Evolutionary conservation across 2,888 invertebrate species (phyloP).

Genomic region (Archips crataeganus): DNA sequence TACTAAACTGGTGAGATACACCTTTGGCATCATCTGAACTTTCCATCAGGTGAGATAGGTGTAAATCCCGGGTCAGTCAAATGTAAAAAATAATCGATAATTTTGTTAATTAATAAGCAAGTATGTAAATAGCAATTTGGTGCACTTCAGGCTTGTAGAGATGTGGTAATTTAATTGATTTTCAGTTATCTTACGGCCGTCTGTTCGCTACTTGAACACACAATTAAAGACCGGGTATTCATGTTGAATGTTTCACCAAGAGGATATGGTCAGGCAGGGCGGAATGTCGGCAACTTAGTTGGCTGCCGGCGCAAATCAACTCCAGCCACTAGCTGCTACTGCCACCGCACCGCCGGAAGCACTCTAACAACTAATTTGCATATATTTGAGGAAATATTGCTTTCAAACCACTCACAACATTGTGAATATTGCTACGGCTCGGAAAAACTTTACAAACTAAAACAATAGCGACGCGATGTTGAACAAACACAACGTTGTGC

Average conservation of each 20-base stretch:
- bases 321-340: background rate
- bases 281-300: conserved; percentile 18
- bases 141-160: background rate
- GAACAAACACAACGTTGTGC: conserved; percentile 10
- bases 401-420: conserved; percentile 13
- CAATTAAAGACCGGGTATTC: conserved; percentile 27
- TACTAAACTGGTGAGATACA: too few species aligned
- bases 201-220: conserved; percentile 12
- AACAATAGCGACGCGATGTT: background rate
- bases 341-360: background rate
- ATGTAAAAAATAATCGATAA: too few species aligned
- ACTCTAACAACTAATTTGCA: conserved; percentile 5
- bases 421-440: background rate
- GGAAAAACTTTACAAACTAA: background rate
- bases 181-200: conserved; percentile 8
- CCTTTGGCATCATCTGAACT: too few species aligned
- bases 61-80: too few species aligned
- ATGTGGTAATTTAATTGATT: background rate
- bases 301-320: conserved; percentile 10
- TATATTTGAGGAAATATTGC: conserved; percentile 7
- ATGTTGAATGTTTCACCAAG: conserved; percentile 24
- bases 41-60: too few species aligned
- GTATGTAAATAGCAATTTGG: too few species aligned
- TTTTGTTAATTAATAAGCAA: too few species aligned
- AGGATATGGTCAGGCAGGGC: conserved; percentile 7